Conservation (phyloP, 2,797 vertebrate genomes). For the Darevskia mixta region DNA sequence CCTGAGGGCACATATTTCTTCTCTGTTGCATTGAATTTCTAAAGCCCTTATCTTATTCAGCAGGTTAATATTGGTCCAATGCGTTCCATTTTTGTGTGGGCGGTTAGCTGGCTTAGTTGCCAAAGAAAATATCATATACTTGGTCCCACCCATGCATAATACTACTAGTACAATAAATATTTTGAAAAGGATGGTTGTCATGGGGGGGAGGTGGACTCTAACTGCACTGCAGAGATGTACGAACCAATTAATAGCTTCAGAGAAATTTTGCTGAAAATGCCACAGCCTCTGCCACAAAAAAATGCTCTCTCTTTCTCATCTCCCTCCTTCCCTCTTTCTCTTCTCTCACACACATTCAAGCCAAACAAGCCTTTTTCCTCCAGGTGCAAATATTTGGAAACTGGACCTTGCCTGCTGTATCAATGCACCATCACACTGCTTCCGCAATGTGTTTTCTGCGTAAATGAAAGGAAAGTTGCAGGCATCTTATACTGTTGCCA, state of each 20-base stretch:
- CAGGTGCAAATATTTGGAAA: conserved; percentile 57
- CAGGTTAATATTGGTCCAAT: conserved; percentile 74
- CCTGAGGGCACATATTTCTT: conserved; percentile 54
- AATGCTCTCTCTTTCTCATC: conserved; percentile 31
- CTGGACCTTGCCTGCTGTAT: conserved; percentile 48
- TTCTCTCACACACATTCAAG: neutral
- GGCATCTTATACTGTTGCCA: conserved; percentile 65
- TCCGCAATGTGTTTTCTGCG: conserved; percentile 57
- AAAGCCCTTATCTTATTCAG: conserved; percentile 74
- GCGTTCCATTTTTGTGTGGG: conserved; percentile 78
- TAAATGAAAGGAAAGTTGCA: conserved; percentile 70
- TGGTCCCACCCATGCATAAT: conserved; percentile 77
- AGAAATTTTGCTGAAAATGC: conserved; percentile 63
- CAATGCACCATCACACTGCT: conserved; percentile 65
- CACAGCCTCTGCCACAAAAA: conserved; percentile 62
- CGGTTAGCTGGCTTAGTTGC: conserved; percentile 77
- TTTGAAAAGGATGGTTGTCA: conserved; percentile 43
- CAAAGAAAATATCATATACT: conserved; percentile 79
- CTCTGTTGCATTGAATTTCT: conserved; percentile 64
- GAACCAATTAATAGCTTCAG: conserved; percentile 77
- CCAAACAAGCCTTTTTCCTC: conserved; percentile 55
- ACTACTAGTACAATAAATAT: conserved; percentile 77
- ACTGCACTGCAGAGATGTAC: conserved; percentile 77
- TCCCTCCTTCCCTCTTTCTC: neutral
- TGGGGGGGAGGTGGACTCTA: conserved; percentile 33